These are phyloP conservation scores for Orientallactaga bullata DNA, from an alignment of 2,113 vertebrate species.

Conservation along the genomic window DNA sequence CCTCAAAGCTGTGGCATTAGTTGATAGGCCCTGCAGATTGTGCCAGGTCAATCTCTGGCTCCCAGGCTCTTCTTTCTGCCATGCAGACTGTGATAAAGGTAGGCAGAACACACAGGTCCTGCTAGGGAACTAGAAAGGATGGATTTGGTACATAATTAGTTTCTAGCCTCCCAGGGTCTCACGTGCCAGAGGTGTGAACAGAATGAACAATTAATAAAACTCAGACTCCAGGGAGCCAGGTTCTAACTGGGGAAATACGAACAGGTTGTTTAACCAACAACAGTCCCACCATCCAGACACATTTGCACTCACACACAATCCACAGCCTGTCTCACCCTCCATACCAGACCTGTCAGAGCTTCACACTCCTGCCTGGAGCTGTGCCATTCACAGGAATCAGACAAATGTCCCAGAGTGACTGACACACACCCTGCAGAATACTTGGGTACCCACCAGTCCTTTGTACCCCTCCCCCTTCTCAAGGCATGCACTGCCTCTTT, in stretches of 20 bases:
- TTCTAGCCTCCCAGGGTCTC: constrained; percentile 16
- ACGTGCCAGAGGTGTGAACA: constrained; percentile 67
- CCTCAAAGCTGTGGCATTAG: neutral
- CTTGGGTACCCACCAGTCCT: neutral
- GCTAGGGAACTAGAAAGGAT: neutral
- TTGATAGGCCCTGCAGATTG: neutral
- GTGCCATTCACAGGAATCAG: neutral
- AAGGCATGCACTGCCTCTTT: too few species aligned
- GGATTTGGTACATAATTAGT: constrained; percentile 50
- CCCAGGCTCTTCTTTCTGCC: neutral
- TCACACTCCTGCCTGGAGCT: neutral
- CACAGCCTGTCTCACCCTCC: constrained; percentile 36
- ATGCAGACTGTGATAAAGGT: neutral
- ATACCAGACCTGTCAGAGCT: constrained; percentile 22
- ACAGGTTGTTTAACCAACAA: constrained; percentile 69
- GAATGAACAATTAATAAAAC: constrained; percentile 62
- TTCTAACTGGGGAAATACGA: constrained; percentile 65
- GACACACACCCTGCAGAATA: neutral
- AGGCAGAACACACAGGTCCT: neutral
- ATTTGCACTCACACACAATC: neutral
- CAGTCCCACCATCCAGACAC: neutral
- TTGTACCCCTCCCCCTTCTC: neutral
- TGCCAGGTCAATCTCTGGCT: neutral
- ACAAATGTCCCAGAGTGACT: neutral
- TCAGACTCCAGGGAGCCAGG: constrained; percentile 37